phyloP scores from a whole-genome alignment of 2,888 invertebrate species.

The Sinelater perroti region DNA sequence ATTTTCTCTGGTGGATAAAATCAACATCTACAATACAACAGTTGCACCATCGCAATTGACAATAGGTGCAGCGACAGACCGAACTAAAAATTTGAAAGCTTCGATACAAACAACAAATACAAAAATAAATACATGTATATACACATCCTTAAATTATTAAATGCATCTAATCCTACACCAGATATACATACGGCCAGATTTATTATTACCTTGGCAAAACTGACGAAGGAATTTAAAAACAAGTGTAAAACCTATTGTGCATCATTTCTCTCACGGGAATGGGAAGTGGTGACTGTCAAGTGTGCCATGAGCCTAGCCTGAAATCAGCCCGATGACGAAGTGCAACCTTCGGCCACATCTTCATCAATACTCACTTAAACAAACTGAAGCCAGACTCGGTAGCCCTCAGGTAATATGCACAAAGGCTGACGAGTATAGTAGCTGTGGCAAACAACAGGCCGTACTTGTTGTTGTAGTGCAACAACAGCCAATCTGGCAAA shows the following conservation, averaged over 20 bases:
- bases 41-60: too few species aligned
- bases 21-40: too few species aligned
- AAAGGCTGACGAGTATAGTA: conserved; percentile 67
- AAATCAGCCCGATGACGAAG: conserved; percentile 45
- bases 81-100: too few species aligned
- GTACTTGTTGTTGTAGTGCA: conserved; percentile 57
- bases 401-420: conserved; percentile 67
- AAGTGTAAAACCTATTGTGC: conserved; percentile 48
- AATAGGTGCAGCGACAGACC: too few species aligned
- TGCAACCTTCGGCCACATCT: neutral
- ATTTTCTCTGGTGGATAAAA: too few species aligned
- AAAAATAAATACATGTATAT: conserved; percentile 35
- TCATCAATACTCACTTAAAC: conserved; percentile 50
- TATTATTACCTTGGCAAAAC: neutral
- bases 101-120: conserved; percentile 26
- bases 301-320: conserved; percentile 43
- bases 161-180: conserved; percentile 25
- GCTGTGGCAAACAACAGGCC: conserved; percentile 66
- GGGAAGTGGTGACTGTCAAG: conserved; percentile 48
- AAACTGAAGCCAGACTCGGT: conserved; percentile 50
- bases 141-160: conserved; percentile 32
- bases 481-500: conserved; percentile 59
- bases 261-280: conserved; percentile 43
- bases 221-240: conserved; percentile 40
- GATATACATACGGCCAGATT: conserved; percentile 16